Evolutionary conservation across 2,113 vertebrate species (phyloP).

Genomic region (Silurus asotus): DNA sequence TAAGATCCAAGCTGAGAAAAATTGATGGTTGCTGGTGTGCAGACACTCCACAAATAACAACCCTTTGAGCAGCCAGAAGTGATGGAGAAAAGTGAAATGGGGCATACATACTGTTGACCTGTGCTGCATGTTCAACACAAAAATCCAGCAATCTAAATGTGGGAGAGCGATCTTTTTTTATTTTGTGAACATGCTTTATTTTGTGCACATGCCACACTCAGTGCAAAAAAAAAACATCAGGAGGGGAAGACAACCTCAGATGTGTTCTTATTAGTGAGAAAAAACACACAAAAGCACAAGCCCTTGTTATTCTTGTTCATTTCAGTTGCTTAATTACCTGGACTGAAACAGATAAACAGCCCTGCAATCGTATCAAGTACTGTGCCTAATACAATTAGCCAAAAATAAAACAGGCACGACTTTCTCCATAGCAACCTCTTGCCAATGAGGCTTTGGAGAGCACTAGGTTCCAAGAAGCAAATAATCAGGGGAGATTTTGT

Average conservation of each 20-base stretch:
- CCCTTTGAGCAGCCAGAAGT: neutral
- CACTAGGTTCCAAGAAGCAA: conserved; percentile 32
- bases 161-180: neutral
- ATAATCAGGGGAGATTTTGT: conserved; percentile 43
- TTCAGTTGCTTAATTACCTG: conserved; percentile 27
- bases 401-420: conserved; percentile 45
- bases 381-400: conserved; percentile 45
- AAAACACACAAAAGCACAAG: conserved; percentile 10
- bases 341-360: conserved; percentile 42
- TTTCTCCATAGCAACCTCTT: conserved; percentile 44
- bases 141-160: neutral
- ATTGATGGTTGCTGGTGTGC: neutral
- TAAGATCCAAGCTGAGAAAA: conserved; percentile 12
- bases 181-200: no score
- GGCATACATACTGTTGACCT: neutral
- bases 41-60: conserved; percentile 7
- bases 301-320: conserved; percentile 10
- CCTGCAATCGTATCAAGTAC: conserved; percentile 32
- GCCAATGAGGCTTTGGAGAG: conserved; percentile 44
- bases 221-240: conserved; percentile 3
- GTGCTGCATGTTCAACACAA: neutral
- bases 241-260: neutral
- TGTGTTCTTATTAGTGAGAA: neutral
- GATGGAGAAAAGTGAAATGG: conserved; percentile 6
- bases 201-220: neutral